Evolutionary conservation across 2,113 vertebrate species (phyloP).

Genomic region (Calidris pugnax): DNA sequence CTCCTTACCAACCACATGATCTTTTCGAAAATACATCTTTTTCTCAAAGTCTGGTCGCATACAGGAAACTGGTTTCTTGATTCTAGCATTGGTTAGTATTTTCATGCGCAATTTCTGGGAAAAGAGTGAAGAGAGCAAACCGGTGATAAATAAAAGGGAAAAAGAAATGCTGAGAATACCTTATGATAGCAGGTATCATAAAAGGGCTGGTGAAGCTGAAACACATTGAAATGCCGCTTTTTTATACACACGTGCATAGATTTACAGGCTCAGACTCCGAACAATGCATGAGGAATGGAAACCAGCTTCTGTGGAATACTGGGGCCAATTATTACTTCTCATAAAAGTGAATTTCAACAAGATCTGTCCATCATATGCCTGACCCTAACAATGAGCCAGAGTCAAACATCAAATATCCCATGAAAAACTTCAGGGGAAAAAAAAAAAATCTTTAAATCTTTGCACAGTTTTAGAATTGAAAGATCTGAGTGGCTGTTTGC

Average conservation of each 20-base stretch:
- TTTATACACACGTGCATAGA: not conserved
- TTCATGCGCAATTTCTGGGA: conserved; percentile 60
- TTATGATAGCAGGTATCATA: not conserved
- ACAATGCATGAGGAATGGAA: not conserved
- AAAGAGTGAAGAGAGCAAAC: not conserved
- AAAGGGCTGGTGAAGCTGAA: not conserved
- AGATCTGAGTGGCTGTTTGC: not conserved
- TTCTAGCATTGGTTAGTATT: conserved; percentile 57
- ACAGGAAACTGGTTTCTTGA: conserved; percentile 69
- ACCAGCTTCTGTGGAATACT: not conserved
- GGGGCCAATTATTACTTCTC: not conserved
- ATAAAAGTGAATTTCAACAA: not conserved
- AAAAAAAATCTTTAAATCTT: not conserved
- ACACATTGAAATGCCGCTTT: not conserved
- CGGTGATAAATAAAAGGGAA: not conserved
- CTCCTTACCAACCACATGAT: not conserved
- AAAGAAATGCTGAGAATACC: not conserved
- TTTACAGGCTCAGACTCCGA: not conserved
- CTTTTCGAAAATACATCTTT: not conserved
- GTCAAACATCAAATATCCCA: not conserved
- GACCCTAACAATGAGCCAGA: not conserved
- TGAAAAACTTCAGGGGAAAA: not conserved
- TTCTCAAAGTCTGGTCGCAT: not conserved
- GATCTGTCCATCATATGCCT: not conserved
- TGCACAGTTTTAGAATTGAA: not conserved